These are phyloP conservation scores for Nomada fabriciana DNA, from an alignment of 2,888 invertebrate species.

Conservation along the genomic window DNA sequence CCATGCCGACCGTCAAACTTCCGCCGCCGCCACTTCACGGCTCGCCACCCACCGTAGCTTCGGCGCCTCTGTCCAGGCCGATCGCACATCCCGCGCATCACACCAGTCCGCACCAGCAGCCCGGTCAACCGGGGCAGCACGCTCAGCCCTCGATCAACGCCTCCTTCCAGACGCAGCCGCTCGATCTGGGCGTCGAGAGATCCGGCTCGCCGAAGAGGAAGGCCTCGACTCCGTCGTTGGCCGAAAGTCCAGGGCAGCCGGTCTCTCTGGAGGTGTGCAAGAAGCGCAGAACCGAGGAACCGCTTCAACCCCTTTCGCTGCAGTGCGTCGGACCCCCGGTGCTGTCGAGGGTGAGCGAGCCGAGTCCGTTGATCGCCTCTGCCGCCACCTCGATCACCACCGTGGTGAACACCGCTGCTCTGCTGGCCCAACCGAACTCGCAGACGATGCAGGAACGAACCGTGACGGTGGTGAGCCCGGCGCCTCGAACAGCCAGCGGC, in stretches of 20 bases:
- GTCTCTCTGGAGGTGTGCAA: slow-evolving; percentile 87
- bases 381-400: slow-evolving; percentile 89
- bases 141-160: slow-evolving; percentile 77
- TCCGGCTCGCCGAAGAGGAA: slow-evolving; percentile 88
- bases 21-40: slow-evolving; percentile 84
- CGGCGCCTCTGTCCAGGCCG: slow-evolving; percentile 81
- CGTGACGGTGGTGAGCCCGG: slow-evolving; percentile 82
- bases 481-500: slow-evolving; percentile 87
- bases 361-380: slow-evolving; percentile 89
- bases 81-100: slow-evolving; percentile 75
- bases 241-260: slow-evolving; percentile 85
- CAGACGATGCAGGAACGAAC: slow-evolving; percentile 69
- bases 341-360: slow-evolving; percentile 87
- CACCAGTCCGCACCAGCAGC: slow-evolving; percentile 67
- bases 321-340: slow-evolving; percentile 84
- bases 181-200: slow-evolving; percentile 89
- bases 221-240: slow-evolving; percentile 84
- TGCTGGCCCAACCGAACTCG: slow-evolving; percentile 75
- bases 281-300: slow-evolving; percentile 87
- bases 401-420: slow-evolving; percentile 89
- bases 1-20: slow-evolving; percentile 77
- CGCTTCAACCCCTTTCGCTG: slow-evolving; percentile 79
- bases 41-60: slow-evolving; percentile 81
- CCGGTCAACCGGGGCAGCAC: slow-evolving; percentile 70
- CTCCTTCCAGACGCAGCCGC: slow-evolving; percentile 90